Evolutionary conservation across 2,888 invertebrate genomes (phyloP).

Genomic region (Chirona hameri): DNA sequence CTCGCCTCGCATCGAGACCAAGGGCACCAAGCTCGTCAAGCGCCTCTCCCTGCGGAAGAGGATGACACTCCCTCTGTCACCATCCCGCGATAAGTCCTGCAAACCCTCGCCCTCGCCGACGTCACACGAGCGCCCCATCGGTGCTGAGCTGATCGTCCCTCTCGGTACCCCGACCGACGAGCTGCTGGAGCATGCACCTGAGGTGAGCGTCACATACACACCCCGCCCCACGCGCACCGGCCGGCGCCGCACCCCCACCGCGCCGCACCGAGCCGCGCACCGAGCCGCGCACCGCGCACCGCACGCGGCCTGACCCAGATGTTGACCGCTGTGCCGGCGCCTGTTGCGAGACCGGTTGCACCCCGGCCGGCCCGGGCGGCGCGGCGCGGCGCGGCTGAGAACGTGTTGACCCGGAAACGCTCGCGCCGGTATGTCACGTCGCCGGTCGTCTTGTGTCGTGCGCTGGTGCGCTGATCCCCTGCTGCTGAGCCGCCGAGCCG

Average conservation of each 20-base stretch:
- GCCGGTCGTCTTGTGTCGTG: background rate
- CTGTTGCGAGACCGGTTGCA: background rate
- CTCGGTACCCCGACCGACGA: conserved; percentile 2
- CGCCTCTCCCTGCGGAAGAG: conserved; percentile 11
- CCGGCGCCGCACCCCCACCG: background rate
- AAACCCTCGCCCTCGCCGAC: background rate
- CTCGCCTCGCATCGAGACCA: background rate
- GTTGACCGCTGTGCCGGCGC: background rate
- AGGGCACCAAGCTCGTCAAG: background rate
- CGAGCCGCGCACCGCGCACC: background rate
- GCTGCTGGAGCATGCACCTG: background rate
- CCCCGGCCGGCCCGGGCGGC: background rate
- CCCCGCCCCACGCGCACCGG: background rate
- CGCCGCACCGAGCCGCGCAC: background rate
- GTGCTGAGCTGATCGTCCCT: background rate
- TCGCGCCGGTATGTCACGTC: background rate
- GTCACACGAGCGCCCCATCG: background rate
- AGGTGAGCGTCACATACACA: background rate
- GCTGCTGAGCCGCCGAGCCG: background rate
- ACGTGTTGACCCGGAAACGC: conserved; percentile 1
- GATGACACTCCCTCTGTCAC: background rate
- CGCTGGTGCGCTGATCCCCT: background rate
- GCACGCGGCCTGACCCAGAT: background rate
- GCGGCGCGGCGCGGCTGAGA: background rate
- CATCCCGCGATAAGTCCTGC: background rate